phyloP scores from a whole-genome alignment of 2,113 vertebrate genomes.

The Myodes glareolus region DNA sequence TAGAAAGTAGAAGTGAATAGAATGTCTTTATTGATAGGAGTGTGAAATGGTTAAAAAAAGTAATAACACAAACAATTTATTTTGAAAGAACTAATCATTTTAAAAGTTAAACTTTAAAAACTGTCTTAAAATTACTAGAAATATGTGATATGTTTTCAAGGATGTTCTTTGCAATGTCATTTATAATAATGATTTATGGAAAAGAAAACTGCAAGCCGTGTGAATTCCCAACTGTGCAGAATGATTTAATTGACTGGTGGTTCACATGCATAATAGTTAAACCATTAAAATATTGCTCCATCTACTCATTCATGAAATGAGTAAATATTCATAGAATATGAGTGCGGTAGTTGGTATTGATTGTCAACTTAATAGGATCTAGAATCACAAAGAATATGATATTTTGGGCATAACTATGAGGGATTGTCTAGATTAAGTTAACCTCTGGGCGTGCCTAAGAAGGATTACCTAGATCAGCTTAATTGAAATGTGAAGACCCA shows the following conservation, averaged over 20 bases:
- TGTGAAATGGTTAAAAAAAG: not conserved
- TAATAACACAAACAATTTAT: not conserved
- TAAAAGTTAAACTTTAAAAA: slow-evolving; percentile 38
- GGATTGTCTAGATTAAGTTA: not conserved
- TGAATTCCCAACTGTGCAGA: slow-evolving; percentile 22
- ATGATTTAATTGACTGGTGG: not conserved
- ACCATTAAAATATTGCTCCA: slow-evolving; percentile 36
- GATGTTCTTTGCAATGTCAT: not conserved
- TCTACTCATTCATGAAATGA: not conserved
- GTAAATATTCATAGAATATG: slow-evolving; percentile 10
- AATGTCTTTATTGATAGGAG: not conserved
- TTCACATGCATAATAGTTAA: not conserved
- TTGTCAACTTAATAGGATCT: not conserved
- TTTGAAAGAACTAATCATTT: slow-evolving; percentile 47
- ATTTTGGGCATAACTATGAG: not conserved
- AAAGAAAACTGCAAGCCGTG: not conserved
- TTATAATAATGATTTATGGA: slow-evolving; percentile 32
- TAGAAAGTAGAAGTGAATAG: slow-evolving; percentile 30
- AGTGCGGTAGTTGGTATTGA: not conserved
- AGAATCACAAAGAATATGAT: not conserved
- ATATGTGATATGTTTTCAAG: not conserved
- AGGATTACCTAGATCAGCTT: not conserved
- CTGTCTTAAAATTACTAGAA: slow-evolving; percentile 20
- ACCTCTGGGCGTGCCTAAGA: not conserved
- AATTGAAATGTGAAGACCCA: not conserved